A percentile compares a stretch with the other conserved stretches of the same genome.
Conservation (phyloP, 2,113 vertebrate genomes). For the Tiliqua scincoides region DNA sequence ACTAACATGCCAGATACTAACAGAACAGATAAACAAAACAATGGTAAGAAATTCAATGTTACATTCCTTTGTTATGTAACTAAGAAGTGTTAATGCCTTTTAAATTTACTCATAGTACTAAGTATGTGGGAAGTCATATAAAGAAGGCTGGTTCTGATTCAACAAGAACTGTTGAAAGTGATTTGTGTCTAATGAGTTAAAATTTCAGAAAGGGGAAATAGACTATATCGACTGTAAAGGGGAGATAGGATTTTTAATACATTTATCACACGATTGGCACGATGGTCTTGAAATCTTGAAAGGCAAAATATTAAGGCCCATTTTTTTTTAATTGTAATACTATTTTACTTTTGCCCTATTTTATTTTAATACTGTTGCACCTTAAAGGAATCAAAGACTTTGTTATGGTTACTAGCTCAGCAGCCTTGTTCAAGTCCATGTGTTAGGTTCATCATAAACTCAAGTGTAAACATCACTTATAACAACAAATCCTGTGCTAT, state of each 20-base stretch:
- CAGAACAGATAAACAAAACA: slow-evolving; percentile 83
- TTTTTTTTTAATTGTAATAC: fast-evolving
- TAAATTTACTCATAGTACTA: slow-evolving; percentile 53
- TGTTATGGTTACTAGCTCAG: neutral
- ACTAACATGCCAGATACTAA: slow-evolving; percentile 96
- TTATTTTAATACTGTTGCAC: neutral
- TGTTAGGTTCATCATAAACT: slow-evolving; percentile 21
- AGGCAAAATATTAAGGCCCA: neutral
- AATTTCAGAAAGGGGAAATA: neutral
- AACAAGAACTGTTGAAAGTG: slow-evolving; percentile 19
- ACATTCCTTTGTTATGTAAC: slow-evolving; percentile 69
- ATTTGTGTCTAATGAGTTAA: neutral
- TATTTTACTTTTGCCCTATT: neutral
- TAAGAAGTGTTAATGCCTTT: slow-evolving; percentile 53
- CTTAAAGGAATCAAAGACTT: neutral
- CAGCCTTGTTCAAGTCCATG: slow-evolving; percentile 31
- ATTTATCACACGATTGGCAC: neutral
- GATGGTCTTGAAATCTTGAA: neutral
- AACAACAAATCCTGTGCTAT: slow-evolving; percentile 56
- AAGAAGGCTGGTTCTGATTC: slow-evolving; percentile 40
- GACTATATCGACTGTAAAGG: neutral
- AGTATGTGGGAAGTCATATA: slow-evolving; percentile 44
- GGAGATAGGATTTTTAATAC: neutral
- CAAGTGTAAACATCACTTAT: slow-evolving; percentile 59
- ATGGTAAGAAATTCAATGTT: slow-evolving; percentile 81